Conservation (phyloP, 2,888 invertebrate species). For the Lithophane semibrunnea region DNA sequence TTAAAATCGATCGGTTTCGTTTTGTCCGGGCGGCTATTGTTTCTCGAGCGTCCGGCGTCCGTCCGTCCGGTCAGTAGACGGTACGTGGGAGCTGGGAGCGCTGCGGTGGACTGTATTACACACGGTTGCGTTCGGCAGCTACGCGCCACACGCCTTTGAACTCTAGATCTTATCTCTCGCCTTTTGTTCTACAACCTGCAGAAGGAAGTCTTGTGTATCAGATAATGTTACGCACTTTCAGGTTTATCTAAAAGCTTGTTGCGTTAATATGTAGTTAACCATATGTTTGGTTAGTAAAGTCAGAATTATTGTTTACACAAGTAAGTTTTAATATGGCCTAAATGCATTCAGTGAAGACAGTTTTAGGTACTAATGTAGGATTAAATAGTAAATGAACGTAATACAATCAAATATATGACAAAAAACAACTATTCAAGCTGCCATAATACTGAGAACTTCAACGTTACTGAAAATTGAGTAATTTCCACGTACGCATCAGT, state of each 20-base stretch:
- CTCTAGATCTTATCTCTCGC: constrained; percentile 60
- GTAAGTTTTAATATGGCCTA: not conserved
- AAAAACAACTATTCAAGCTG: not conserved
- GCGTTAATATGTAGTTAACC: not conserved
- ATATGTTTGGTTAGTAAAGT: not conserved
- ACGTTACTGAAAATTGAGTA: not conserved
- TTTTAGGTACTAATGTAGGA: not conserved
- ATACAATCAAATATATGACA: not conserved
- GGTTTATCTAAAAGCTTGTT: constrained; percentile 7
- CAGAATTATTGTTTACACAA: not conserved
- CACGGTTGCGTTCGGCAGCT: constrained; percentile 85
- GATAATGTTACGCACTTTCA: constrained; percentile 22
- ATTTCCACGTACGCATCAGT: not conserved
- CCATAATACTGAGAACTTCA: not conserved
- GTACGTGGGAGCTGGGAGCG: constrained; percentile 69
- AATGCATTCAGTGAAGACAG: not conserved
- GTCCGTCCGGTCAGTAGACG: constrained; percentile 62
- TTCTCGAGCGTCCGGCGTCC: constrained; percentile 68
- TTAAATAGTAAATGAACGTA: not conserved
- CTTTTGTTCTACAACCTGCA: constrained; percentile 61
- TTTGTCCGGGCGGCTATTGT: constrained; percentile 79
- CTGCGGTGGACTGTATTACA: constrained; percentile 84
- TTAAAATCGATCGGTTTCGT: constrained; percentile 82
- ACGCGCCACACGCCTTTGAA: constrained; percentile 74
- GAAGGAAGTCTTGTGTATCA: constrained; percentile 55